Evolutionary conservation across 1,140 invertebrate species (phyloP).

Genomic region (Contarinia nasturtii): DNA sequence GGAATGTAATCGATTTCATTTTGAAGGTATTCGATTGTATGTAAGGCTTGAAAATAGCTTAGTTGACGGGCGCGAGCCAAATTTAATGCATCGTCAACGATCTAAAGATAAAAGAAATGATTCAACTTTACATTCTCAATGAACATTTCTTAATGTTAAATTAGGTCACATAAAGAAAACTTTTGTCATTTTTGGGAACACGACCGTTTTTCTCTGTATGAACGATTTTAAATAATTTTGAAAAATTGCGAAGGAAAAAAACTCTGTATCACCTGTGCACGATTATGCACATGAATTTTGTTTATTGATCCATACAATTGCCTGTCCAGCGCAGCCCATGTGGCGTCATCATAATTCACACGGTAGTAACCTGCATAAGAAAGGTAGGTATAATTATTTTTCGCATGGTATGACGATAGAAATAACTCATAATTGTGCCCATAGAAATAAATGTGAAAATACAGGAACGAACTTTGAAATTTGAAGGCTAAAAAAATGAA

Average conservation of each 20-base stretch:
- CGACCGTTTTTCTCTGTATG: no score
- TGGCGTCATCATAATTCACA: constrained; percentile 51
- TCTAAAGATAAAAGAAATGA: constrained; percentile 17
- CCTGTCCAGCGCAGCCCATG: constrained; percentile 39
- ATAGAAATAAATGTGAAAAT: no score
- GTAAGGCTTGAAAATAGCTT: constrained; percentile 28
- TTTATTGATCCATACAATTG: constrained; percentile 28
- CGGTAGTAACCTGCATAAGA: constrained; percentile 67
- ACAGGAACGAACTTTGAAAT: no score
- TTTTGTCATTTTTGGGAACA: no score
- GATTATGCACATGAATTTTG: constrained; percentile 44
- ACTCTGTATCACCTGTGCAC: constrained; percentile 39
- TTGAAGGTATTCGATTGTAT: constrained; percentile 35
- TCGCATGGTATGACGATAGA: no score
- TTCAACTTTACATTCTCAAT: no score
- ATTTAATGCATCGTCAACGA: constrained; percentile 60
- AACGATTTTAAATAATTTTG: no score
- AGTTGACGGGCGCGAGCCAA: constrained; percentile 27
- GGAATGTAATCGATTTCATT: constrained; percentile 41
- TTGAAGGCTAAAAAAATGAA: no score
- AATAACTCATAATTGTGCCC: no score
- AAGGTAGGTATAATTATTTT: no score
- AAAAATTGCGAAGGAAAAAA: neutral
- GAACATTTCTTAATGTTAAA: no score
- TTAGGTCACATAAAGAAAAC: no score